Conservation (phyloP, 2,888 invertebrate species). For the Pardosa pseudoannulata region DNA sequence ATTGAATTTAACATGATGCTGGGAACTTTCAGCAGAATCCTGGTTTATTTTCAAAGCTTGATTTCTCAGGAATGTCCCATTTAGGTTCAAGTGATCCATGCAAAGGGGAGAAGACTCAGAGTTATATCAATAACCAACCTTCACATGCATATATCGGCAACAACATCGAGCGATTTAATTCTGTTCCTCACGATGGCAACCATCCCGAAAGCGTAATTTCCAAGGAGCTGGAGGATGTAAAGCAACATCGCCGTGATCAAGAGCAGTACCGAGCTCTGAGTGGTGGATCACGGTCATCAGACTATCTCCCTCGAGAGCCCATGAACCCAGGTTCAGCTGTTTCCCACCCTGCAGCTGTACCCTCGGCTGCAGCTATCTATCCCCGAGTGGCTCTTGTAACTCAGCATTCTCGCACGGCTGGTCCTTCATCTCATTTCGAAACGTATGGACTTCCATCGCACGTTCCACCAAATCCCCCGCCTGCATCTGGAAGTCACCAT, state of each 20-base stretch:
- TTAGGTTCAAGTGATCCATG: constrained; percentile 52
- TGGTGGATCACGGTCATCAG: constrained; percentile 35
- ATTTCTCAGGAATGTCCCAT: constrained; percentile 68
- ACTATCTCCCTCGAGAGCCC: constrained; percentile 40
- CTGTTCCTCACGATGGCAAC: constrained; percentile 24
- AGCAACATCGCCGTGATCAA: constrained; percentile 41
- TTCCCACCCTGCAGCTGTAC: constrained; percentile 55
- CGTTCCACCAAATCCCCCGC: constrained; percentile 23
- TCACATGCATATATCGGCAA: constrained; percentile 31
- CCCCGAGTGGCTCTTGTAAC: constrained; percentile 33
- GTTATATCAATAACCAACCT: constrained; percentile 32
- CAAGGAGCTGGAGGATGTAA: constrained; percentile 41
- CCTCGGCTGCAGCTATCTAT: constrained; percentile 52
- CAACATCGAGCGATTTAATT: constrained; percentile 33
- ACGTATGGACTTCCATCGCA: constrained; percentile 56
- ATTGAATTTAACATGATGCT: constrained; percentile 44
- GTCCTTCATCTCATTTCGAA: constrained; percentile 51
- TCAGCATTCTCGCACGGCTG: constrained; percentile 33
- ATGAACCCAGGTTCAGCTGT: constrained; percentile 60
- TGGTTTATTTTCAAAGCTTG: constrained; percentile 25
- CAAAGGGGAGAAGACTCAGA: constrained; percentile 66
- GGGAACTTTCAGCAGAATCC: constrained; percentile 34
- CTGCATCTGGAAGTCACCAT: constrained; percentile 32
- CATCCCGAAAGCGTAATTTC: constrained; percentile 5
- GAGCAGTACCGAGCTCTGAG: constrained; percentile 40